Conservation (phyloP, 2,797 vertebrate species). For the Sebastes taczanowskii region DNA sequence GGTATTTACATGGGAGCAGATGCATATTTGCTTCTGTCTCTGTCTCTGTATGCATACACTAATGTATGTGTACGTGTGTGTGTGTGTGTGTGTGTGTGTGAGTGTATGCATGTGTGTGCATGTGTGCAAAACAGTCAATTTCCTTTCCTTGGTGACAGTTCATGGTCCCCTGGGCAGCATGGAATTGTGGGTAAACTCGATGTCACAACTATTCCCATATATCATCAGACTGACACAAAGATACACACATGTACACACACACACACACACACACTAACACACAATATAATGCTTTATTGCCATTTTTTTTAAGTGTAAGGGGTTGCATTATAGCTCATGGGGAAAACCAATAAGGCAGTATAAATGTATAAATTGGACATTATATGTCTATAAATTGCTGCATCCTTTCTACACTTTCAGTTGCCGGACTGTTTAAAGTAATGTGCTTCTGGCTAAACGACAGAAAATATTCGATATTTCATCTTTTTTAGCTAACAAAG, state of each 20-base stretch:
- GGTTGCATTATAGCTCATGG: constrained; percentile 9
- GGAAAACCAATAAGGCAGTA: neutral
- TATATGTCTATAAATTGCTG: neutral
- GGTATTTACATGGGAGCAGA: neutral
- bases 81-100: neutral
- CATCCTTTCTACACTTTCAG: neutral
- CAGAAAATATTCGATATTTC: neutral
- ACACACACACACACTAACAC: neutral
- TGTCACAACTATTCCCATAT: constrained; percentile 70
- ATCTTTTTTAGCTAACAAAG: neutral
- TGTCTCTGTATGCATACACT: neutral
- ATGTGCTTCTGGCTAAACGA: neutral
- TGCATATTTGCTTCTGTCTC: constrained; percentile 12
- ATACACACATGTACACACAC: neutral
- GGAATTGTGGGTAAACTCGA: constrained; percentile 67
- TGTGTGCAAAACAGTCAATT: constrained; percentile 62
- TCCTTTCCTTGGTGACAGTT: constrained; percentile 67
- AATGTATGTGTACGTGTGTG: neutral
- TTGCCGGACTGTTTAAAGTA: neutral
- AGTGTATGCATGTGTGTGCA: neutral
- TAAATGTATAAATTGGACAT: constrained; percentile 21
- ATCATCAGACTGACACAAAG: constrained; percentile 56
- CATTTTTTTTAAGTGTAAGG: constrained; percentile 11
- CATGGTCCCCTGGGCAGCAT: constrained; percentile 68
- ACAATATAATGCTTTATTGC: neutral